A percentile compares a stretch with the other conserved stretches of the same genome.
Conservation (phyloP, 2,113 vertebrate species). For the Acanthisitta chloris region DNA sequence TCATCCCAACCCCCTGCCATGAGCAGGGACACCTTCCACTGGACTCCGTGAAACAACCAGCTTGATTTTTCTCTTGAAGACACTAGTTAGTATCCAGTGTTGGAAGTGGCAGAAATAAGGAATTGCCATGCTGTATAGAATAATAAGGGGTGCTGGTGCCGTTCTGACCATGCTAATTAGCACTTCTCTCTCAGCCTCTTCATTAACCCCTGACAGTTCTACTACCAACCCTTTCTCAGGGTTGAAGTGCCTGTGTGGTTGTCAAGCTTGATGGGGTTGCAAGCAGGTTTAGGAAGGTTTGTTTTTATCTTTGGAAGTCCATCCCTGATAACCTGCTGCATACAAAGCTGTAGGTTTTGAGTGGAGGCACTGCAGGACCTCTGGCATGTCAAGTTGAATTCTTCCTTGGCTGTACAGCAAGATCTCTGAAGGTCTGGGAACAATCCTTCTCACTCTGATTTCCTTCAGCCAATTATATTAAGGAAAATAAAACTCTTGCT, state of each 20-base stretch:
- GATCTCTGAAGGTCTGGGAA: background rate
- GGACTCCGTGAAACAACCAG: too few relatives aligned
- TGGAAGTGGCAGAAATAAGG: background rate
- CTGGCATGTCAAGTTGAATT: background rate
- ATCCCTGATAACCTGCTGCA: fast-evolving
- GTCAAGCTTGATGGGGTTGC: background rate
- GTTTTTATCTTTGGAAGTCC: background rate
- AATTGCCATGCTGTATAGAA: background rate
- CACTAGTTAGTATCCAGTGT: background rate
- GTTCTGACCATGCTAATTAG: background rate
- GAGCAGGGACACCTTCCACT: background rate
- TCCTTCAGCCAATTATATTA: background rate
- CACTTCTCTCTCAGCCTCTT: background rate
- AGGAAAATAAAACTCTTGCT: background rate
- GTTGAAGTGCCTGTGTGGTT: background rate
- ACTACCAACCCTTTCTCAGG: background rate
- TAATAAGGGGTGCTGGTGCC: background rate
- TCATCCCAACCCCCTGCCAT: background rate
- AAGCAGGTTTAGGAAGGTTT: background rate
- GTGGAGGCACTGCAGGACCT: background rate
- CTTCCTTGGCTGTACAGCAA: background rate
- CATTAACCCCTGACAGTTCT: background rate
- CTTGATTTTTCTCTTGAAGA: background rate
- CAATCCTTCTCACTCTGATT: background rate
- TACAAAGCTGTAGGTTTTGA: background rate